A percentile compares a stretch with the other conserved stretches of the same genome.
Evolutionary conservation across 2,113 vertebrate species (phyloP).

Genomic region (Ammospiza caudacuta): DNA sequence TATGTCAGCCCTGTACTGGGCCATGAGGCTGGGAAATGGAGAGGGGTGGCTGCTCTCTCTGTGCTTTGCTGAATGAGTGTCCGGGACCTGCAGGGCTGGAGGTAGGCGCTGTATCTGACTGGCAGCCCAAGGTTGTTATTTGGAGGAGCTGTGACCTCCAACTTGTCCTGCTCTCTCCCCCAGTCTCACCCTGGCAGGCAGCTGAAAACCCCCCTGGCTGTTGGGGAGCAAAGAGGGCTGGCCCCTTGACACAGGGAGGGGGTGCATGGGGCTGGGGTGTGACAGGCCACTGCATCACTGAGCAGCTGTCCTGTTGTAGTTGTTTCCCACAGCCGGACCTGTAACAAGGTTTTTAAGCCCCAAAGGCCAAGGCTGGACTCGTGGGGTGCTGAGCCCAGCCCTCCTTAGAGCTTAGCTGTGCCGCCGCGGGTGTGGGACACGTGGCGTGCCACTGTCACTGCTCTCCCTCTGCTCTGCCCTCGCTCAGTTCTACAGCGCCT

Average conservation of each 20-base stretch:
- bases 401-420: background rate
- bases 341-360: background rate
- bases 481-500: constrained; percentile 91
- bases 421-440: rapidly evolving
- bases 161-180: background rate
- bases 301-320: background rate
- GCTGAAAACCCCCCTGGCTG: background rate
- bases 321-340: background rate
- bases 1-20: background rate
- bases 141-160: background rate
- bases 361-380: background rate
- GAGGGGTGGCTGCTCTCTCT: background rate
- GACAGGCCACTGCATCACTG: background rate
- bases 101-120: background rate
- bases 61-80: rapidly evolving
- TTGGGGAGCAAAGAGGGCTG: too few relatives aligned
- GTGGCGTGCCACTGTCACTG: background rate
- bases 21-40: background rate
- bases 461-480: background rate
- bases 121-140: background rate
- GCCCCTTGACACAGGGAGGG: background rate
- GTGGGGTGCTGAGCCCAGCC: background rate
- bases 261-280: background rate
- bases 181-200: background rate
- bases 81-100: background rate